Conservation (phyloP, 2,113 vertebrate genomes). For the Paracyprichromis sp. region DNA sequence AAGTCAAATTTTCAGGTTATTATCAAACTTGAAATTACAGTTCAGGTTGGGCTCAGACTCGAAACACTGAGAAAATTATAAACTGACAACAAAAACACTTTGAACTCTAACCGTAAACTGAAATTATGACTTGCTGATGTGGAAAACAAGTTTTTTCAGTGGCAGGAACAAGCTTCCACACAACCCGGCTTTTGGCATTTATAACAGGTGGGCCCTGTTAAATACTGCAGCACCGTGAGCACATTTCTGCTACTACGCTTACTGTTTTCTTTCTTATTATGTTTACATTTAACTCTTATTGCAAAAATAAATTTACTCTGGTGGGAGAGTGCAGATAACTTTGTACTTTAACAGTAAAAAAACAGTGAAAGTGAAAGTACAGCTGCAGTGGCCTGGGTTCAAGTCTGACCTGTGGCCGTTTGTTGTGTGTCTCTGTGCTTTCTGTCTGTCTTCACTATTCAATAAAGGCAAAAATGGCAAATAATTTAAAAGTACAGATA, state of each 20-base stretch:
- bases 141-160: not conserved
- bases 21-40: accelerated
- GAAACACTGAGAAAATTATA: not conserved
- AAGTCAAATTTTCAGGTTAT: not conserved
- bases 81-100: not conserved
- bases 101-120: not conserved
- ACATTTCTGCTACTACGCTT: not conserved
- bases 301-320: not conserved
- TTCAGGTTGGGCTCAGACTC: not conserved
- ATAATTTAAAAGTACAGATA: not conserved
- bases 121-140: accelerated
- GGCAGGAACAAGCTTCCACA: not conserved
- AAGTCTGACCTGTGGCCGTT: not conserved
- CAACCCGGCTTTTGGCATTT: not conserved
- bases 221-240: not conserved
- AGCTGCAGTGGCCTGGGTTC: not conserved
- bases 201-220: not conserved
- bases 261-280: not conserved
- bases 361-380: not conserved
- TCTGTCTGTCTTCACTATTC: not conserved
- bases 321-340: not conserved
- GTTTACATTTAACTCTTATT: not conserved
- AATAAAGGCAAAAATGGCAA: not conserved
- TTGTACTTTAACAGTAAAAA: not conserved
- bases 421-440: accelerated